Percentiles rank a stretch among this genome's conserved stretches.
Evolutionary conservation across 1,140 invertebrate genomes (phyloP).

Genomic region (Aphis craccivora): DNA sequence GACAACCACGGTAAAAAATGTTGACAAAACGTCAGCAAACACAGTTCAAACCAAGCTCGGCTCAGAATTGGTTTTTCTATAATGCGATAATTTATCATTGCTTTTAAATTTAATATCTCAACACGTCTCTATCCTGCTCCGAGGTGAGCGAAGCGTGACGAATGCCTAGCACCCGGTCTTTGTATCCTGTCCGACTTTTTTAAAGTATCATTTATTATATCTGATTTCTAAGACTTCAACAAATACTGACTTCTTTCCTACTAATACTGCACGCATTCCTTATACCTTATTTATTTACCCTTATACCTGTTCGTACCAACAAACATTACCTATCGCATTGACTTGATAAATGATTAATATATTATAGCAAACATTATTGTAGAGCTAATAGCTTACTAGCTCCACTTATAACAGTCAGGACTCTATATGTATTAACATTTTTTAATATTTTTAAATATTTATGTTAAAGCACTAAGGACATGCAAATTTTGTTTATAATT

Average conservation of each 20-base stretch:
- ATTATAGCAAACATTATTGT: background rate
- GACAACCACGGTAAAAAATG: background rate
- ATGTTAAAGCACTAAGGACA: background rate
- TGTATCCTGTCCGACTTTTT: background rate
- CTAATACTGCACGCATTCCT: background rate
- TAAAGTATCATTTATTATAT: constrained; percentile 1
- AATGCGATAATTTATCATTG: background rate
- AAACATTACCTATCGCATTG: background rate
- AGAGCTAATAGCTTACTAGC: background rate
- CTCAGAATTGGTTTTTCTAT: background rate
- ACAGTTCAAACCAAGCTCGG: background rate
- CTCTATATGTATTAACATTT: background rate
- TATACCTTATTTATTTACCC: no score
- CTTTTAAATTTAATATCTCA: constrained; percentile 18
- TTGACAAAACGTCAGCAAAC: background rate
- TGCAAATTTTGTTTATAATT: background rate
- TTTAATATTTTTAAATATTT: background rate
- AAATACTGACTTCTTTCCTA: background rate
- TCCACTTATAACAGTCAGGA: background rate
- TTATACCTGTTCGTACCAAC: no score
- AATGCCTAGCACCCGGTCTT: background rate
- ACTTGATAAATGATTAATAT: constrained; percentile 12
- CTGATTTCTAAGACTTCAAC: background rate
- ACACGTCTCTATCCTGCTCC: background rate
- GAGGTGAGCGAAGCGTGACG: background rate